These are phyloP conservation scores for Xenopus tropicalis DNA, from an alignment of 2,113 vertebrate species.

Conservation along the genomic window UCB_Xtro_10.0 CM004448.2:67292501-67293000, in stretches of 20 bases:
- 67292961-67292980: not conserved
- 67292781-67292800: not conserved
- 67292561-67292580: no score
- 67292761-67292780: not conserved
- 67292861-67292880: slow-evolving; percentile 17
- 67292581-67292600: no score
- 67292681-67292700: no score
- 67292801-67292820: slow-evolving; percentile 1
- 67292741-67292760: no score
- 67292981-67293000: slow-evolving; percentile 1
- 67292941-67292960: not conserved
- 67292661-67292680: no score
- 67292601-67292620: no score
- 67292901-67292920: not conserved
- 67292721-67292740: no score
- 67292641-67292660: no score
- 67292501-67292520: no score
- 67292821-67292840: slow-evolving; percentile 4
- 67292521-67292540: no score
- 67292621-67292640: no score
- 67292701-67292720: no score
- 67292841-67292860: not conserved
- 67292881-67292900: slow-evolving; percentile 3
- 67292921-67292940: not conserved
- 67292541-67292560: not conserved